Evolutionary conservation across 2,888 invertebrate genomes (phyloP).

Genomic region (Macropis europaea): DNA sequence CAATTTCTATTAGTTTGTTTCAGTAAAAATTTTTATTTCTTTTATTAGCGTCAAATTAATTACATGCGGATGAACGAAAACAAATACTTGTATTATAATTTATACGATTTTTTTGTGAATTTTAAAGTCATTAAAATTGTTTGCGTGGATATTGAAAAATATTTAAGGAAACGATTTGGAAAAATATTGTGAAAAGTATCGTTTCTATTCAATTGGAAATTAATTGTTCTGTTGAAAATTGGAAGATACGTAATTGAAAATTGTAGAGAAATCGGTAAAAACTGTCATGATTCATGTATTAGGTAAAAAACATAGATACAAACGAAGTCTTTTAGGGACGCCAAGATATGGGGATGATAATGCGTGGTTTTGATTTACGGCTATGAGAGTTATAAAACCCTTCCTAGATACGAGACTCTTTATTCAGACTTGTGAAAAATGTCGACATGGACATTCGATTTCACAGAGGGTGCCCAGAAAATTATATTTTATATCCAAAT

Average conservation of each 20-base stretch:
- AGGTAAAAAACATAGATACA: conserved; percentile 16
- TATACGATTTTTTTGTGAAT: no score
- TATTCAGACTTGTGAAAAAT: conserved; percentile 25
- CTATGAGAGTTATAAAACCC: conserved; percentile 23
- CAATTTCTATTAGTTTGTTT: no score
- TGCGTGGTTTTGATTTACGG: conserved; percentile 46
- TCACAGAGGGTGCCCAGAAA: neutral
- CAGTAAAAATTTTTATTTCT: no score
- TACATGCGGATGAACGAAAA: no score
- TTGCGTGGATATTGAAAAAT: no score
- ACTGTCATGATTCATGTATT: neutral
- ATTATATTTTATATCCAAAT: neutral
- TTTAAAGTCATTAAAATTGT: no score
- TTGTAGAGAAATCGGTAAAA: neutral
- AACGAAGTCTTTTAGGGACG: conserved; percentile 7
- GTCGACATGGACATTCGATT: conserved; percentile 34
- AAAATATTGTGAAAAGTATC: no score
- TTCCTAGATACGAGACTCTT: conserved; percentile 7
- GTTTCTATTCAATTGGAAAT: no score
- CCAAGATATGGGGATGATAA: conserved; percentile 30
- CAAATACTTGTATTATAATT: no score
- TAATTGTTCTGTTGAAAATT: no score
- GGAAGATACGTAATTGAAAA: neutral
- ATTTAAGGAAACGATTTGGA: no score
- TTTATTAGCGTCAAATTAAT: no score